These are phyloP conservation scores for Gymnocephalus cernua DNA, from an alignment of 2,113 vertebrate genomes.

Conservation along the genomic window DNA sequence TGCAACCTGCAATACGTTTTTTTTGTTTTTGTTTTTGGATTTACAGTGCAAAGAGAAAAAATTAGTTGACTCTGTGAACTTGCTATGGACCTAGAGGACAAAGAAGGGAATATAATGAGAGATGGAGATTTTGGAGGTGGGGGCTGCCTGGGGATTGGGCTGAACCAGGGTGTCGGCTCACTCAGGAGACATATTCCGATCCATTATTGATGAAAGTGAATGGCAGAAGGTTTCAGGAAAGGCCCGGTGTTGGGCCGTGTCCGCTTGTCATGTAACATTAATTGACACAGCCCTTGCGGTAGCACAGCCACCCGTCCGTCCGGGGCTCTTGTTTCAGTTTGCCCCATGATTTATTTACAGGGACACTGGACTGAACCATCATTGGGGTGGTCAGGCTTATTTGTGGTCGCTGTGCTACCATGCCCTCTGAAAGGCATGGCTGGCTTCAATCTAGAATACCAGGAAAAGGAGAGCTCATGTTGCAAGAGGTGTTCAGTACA, in stretches of 20 bases:
- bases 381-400: constrained; percentile 24
- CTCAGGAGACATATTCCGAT: constrained; percentile 50
- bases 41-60: constrained; percentile 38
- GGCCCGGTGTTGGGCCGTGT: constrained; percentile 49
- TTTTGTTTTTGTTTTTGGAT: constrained; percentile 21
- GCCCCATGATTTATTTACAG: constrained; percentile 75
- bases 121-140: neutral
- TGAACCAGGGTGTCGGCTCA: constrained; percentile 34
- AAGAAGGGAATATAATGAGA: constrained; percentile 24
- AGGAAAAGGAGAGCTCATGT: constrained; percentile 11
- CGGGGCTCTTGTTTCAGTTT: constrained; percentile 66
- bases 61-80: constrained; percentile 32
- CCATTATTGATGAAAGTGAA: constrained; percentile 79
- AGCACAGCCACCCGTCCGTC: constrained; percentile 42
- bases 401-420: constrained; percentile 18
- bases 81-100: constrained; percentile 10
- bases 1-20: constrained; percentile 53
- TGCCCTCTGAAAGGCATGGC: constrained; percentile 10
- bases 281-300: constrained; percentile 65
- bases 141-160: neutral
- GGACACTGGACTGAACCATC: constrained; percentile 48
- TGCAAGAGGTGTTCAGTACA: neutral
- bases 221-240: constrained; percentile 57
- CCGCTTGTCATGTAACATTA: constrained; percentile 73
- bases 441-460: constrained; percentile 16